A percentile compares a stretch with the other conserved stretches of the same genome.
These are phyloP conservation scores for Hemibagrus wyckioides DNA, from an alignment of 2,113 vertebrate species.

Conservation along the genomic window DNA sequence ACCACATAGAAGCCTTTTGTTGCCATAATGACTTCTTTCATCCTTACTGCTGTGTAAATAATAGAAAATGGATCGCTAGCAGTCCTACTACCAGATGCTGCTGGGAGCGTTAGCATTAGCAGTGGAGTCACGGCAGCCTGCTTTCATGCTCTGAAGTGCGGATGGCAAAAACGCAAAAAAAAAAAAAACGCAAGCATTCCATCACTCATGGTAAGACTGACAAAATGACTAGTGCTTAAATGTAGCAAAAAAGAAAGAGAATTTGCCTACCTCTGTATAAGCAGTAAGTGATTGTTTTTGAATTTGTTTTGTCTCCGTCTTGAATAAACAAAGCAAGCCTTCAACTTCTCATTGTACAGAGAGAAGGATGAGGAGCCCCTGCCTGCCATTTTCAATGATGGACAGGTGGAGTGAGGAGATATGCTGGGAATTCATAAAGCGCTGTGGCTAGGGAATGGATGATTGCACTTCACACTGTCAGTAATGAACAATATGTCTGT, in stretches of 20 bases:
- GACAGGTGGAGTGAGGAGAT: constrained; percentile 41
- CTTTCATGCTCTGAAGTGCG: constrained; percentile 59
- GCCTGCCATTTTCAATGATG: constrained; percentile 60
- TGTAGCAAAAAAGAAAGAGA: background rate
- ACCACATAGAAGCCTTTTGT: constrained; percentile 27
- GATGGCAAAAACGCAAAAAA: constrained; percentile 48
- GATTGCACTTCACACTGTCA: constrained; percentile 41
- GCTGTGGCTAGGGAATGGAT: constrained; percentile 30
- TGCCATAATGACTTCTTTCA: constrained; percentile 38
- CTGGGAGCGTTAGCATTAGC: constrained; percentile 51
- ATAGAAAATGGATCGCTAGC: constrained; percentile 43
- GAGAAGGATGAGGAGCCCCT: constrained; percentile 50
- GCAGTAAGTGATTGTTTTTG: constrained; percentile 23
- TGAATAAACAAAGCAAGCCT: background rate
- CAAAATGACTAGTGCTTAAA: constrained; percentile 44
- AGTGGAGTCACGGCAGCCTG: constrained; percentile 60
- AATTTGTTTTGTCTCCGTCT: constrained; percentile 16
- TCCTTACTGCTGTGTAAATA: constrained; percentile 44
- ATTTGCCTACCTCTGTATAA: constrained; percentile 33
- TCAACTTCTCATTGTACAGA: constrained; percentile 25
- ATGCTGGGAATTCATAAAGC: constrained; percentile 44
- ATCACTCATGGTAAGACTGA: constrained; percentile 40
- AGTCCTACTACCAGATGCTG: constrained; percentile 16
- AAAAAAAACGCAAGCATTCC: constrained; percentile 52
- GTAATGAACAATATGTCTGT: constrained; percentile 40